Evolutionary conservation across 2,797 vertebrate genomes (phyloP).

Genomic region (Anas georgica): DNA sequence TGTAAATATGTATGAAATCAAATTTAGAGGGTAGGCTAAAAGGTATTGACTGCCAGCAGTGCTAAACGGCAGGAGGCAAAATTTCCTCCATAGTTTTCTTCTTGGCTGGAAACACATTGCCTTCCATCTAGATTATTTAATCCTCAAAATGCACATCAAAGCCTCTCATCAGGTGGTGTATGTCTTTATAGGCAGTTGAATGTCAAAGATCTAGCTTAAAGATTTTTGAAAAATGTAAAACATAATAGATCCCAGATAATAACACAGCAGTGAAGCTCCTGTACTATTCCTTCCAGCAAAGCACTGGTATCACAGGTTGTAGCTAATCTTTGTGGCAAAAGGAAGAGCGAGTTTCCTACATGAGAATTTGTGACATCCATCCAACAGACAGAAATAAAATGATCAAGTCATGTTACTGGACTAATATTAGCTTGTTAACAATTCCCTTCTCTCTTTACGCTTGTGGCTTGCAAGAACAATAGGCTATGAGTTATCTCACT

Average conservation of each 20-base stretch:
- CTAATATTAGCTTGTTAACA: conserved; percentile 68
- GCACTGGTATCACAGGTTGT: conserved; percentile 62
- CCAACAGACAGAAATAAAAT: conserved; percentile 65
- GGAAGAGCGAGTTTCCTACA: conserved; percentile 57
- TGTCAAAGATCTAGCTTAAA: conserved; percentile 91
- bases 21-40: conserved; percentile 86
- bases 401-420: conserved; percentile 59
- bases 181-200: conserved; percentile 89
- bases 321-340: conserved; percentile 74
- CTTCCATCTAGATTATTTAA: conserved; percentile 96
- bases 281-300: conserved; percentile 80
- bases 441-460: conserved; percentile 60
- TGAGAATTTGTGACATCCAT: conserved; percentile 62
- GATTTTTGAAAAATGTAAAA: conserved; percentile 92
- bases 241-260: conserved; percentile 92
- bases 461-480: conserved; percentile 68
- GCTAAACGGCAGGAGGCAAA: conserved; percentile 89
- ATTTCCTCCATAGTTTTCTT: conserved; percentile 87
- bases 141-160: conserved; percentile 97
- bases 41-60: conserved; percentile 85
- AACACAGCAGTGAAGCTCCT: conserved; percentile 85
- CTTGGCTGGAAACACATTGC: conserved; percentile 85
- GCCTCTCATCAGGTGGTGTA: conserved; percentile 88
- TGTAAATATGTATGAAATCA: conserved; percentile 87
- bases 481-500: conserved; percentile 66